Conservation (phyloP, 1,140 invertebrate species). For the Drosophila murphyi region DNA sequence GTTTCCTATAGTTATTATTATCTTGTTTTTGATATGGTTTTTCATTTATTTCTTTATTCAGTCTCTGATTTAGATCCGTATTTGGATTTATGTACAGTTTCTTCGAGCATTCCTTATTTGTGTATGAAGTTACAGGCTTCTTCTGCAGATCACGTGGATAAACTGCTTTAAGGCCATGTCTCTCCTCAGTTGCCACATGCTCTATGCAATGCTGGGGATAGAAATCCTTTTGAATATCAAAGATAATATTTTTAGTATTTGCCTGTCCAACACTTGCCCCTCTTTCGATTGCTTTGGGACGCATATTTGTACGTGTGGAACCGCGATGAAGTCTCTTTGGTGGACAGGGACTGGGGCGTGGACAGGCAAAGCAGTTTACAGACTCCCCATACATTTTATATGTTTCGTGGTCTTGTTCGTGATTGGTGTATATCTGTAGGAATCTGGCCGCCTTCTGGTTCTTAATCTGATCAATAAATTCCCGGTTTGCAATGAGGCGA, state of each 20-base stretch:
- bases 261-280: not conserved
- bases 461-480: slow-evolving; percentile 12
- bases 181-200: too few relatives aligned
- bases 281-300: not conserved
- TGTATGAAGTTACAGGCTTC: too few relatives aligned
- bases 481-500: not conserved
- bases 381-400: slow-evolving; percentile 15
- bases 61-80: too few relatives aligned
- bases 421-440: not conserved
- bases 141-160: not conserved
- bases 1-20: not conserved
- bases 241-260: not conserved
- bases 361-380: not conserved
- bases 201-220: too few relatives aligned
- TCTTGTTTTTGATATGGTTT: not conserved
- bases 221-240: too few relatives aligned
- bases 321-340: not conserved
- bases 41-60: too few relatives aligned
- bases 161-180: not conserved
- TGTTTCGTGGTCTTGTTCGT: not conserved
- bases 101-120: too few relatives aligned
- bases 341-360: too few relatives aligned
- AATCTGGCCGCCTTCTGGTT: slow-evolving; percentile 13
- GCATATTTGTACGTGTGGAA: not conserved
- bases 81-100: too few relatives aligned